Evolutionary conservation across 2,113 vertebrate genomes (phyloP).

Genomic region (Rhinoptilus africanus): DNA sequence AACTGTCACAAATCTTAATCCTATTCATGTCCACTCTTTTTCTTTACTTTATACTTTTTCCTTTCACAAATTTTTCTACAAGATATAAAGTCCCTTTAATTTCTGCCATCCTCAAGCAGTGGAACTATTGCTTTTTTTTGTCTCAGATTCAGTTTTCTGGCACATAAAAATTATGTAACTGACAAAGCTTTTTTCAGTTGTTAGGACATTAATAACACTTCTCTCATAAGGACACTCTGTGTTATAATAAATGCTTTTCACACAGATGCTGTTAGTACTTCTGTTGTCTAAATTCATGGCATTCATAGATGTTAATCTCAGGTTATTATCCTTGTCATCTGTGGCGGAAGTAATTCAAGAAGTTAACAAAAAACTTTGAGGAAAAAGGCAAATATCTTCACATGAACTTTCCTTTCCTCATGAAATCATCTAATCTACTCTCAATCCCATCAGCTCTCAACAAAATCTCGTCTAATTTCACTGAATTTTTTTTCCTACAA

Average conservation of each 20-base stretch:
- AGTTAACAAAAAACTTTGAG: background rate
- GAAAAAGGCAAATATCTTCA: background rate
- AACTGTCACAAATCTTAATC: background rate
- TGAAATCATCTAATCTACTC: background rate
- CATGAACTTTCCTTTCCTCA: background rate
- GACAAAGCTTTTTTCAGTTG: background rate
- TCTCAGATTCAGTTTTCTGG: background rate
- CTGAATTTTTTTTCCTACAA: background rate
- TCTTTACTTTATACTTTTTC: background rate
- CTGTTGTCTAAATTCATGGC: background rate
- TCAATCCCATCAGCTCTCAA: background rate
- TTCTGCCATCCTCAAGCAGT: background rate
- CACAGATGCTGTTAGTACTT: background rate
- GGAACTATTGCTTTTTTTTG: background rate
- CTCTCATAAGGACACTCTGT: background rate
- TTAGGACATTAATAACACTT: background rate
- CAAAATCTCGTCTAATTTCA: background rate
- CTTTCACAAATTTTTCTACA: background rate
- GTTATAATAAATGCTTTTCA: background rate
- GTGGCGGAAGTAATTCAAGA: background rate
- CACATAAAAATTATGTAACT: background rate
- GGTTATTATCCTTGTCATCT: background rate
- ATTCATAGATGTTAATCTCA: background rate
- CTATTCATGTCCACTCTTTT: background rate
- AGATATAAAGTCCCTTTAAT: background rate